Percentiles rank a stretch among this genome's conserved stretches.
Evolutionary conservation across 1,140 invertebrate species (phyloP).

Genomic region (Catajapyx aquilonaris): DNA sequence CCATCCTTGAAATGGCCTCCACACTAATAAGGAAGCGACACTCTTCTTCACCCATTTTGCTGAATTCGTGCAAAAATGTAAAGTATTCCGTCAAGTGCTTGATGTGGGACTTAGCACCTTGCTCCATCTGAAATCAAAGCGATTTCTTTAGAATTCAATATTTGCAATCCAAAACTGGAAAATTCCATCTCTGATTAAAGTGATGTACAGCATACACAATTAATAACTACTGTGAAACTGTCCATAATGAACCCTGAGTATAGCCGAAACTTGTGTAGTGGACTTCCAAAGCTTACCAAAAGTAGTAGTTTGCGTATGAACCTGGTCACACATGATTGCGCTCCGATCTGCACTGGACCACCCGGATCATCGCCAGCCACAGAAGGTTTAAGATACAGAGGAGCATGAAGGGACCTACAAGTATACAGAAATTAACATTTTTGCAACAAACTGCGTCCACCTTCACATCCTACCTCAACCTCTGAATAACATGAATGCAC

Average conservation of each 20-base stretch:
- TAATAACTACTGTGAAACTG: too few relatives aligned
- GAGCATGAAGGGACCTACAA: conserved; percentile 37
- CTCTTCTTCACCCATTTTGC: conserved; percentile 85
- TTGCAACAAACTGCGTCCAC: too few relatives aligned
- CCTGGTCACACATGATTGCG: conserved; percentile 70
- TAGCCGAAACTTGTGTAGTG: conserved; percentile 2
- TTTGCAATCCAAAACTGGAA: conserved; percentile 5
- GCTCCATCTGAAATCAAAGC: conserved; percentile 41
- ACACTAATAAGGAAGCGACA: conserved; percentile 64
- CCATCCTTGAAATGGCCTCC: conserved; percentile 69
- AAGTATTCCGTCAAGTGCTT: conserved; percentile 84
- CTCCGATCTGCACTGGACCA: conserved; percentile 41
- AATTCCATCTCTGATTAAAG: too few relatives aligned
- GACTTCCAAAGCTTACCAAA: conserved; percentile 20
- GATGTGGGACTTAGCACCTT: conserved; percentile 61
- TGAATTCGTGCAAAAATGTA: conserved; percentile 74
- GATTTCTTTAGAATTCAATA: conserved; percentile 1
- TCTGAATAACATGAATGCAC: conserved; percentile 81
- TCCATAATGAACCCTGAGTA: conserved; percentile 3
- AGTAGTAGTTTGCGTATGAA: conserved; percentile 77
- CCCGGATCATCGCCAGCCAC: conserved; percentile 39
- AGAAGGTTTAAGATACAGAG: conserved; percentile 46
- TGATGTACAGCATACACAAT: background rate
- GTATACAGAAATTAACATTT: conserved; percentile 3
- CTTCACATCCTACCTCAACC: conserved; percentile 51